Evolutionary conservation across 2,797 vertebrate species (phyloP).

Genomic region (Pipistrellus pipistrellus): DNA sequence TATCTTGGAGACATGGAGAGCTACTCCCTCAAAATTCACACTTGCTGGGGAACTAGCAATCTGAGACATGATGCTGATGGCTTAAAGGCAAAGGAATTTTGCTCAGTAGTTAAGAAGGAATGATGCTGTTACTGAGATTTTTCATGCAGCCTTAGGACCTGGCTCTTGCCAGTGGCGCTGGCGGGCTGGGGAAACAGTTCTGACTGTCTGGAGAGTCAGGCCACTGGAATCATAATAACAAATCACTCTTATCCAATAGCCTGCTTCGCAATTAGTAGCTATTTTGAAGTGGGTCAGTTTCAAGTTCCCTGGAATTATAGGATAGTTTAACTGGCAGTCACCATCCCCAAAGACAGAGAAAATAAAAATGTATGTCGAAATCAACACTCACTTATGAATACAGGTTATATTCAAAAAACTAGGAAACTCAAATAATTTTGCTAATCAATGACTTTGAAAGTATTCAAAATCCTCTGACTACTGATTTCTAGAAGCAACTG

Average conservation of each 20-base stretch:
- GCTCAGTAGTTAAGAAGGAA: not conserved
- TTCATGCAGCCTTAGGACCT: not conserved
- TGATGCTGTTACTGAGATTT: not conserved
- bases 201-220: not conserved
- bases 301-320: not conserved
- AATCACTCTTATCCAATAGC: not conserved
- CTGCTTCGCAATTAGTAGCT: not conserved
- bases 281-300: not conserved
- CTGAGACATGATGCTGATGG: slow-evolving; percentile 35
- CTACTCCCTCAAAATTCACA: slow-evolving; percentile 80
- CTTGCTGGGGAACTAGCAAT: slow-evolving; percentile 73
- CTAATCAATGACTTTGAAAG: not conserved
- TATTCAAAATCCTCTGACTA: not conserved
- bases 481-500: slow-evolving; percentile 6
- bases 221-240: not conserved
- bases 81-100: not conserved
- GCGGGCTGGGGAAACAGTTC: not conserved
- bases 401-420: not conserved
- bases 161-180: not conserved
- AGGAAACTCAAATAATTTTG: slow-evolving; percentile 1
- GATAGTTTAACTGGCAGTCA: not conserved
- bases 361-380: slow-evolving; percentile 12
- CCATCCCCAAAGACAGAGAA: not conserved
- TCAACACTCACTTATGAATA: not conserved
- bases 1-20: slow-evolving; percentile 80